These are phyloP conservation scores for Thermophis baileyi DNA, from an alignment of 2,113 vertebrate species.

Conservation along the genomic window DNA sequence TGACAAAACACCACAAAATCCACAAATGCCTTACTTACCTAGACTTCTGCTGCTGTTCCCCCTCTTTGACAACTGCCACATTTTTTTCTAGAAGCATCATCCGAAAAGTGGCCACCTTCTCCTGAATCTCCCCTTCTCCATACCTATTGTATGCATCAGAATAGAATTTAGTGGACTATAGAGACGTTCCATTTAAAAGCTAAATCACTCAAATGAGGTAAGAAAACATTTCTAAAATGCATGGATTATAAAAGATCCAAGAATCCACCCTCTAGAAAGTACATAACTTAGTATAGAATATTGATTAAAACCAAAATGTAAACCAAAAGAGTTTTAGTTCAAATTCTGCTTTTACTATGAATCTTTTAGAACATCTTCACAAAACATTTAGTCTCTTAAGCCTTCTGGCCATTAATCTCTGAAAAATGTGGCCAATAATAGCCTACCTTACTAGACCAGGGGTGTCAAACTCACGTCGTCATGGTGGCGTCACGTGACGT, in stretches of 20 bases:
- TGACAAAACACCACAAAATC: background rate
- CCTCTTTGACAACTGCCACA: conserved; percentile 73
- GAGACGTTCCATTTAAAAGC: background rate
- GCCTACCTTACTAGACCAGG: too few relatives aligned
- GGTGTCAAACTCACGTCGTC: too few relatives aligned
- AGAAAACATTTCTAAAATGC: background rate
- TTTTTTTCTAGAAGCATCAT: conserved; percentile 89
- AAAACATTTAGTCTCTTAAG: background rate
- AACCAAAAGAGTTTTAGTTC: background rate
- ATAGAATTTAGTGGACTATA: background rate
- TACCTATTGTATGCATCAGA: conserved; percentile 68
- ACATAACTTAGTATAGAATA: background rate
- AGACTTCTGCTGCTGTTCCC: conserved; percentile 58
- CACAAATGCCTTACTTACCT: conserved; percentile 47
- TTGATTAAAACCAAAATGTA: background rate
- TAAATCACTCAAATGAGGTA: background rate
- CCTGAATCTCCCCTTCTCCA: conserved; percentile 85
- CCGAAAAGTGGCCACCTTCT: conserved; percentile 89
- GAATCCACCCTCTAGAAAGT: background rate
- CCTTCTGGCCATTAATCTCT: background rate
- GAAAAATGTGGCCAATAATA: background rate
- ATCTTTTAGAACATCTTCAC: background rate
- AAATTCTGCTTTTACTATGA: background rate
- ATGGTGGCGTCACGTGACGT: too few relatives aligned
- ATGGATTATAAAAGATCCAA: background rate